Evolutionary conservation across 2,797 vertebrate species (phyloP), one percentile per base, ranked within the genome.

Genomic region (Melanogrammus aeglefinus): DNA sequence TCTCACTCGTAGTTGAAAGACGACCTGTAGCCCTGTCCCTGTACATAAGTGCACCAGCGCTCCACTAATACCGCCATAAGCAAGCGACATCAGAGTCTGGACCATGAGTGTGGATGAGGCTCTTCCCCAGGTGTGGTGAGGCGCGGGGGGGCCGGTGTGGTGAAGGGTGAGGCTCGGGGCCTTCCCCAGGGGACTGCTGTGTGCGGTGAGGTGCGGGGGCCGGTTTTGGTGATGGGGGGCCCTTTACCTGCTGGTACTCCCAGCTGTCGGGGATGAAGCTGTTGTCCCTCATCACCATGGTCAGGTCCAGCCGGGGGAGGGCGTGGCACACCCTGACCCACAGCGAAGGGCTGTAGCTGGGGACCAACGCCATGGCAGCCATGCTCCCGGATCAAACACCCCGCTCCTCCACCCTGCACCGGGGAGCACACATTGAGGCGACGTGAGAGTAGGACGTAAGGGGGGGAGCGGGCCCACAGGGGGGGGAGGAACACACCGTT

Each of bases 201-300:
- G 5, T 51, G 47, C 1, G n/a, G 21, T n/a, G 7, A 63, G 57
- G 57, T 24, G 57, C 18, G 63, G 63, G 24, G 24, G 10, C 9
- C n/a, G 63, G n/a, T 63, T 63, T 21, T 24, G 57, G 57, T 12
- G 47, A 81, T 84, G 79, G 71, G 71, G 81, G 86, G 81, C 77
- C 51, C 0, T 12, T 90, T 93, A 95, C 95, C 95, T 95, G 95
- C 91, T 95, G 95, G 87, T 95, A 95, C 84, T 95, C 95, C 95
- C 95, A 95, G 91, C 94, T 95, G 90, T 94, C 92, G 0, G 95
- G 95, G 41, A 88, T 90, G 81, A 95, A 95, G 75, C 86, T 12
- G 86, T 92, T 95, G 91, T 94, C 94, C 86, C 91, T 92, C 91
- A 92, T 94, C 91, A 94, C 93, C 93, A 95, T 93, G 89, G 88